Conservation (phyloP, 2,888 invertebrate genomes). For the Volucella bombylans region DNA sequence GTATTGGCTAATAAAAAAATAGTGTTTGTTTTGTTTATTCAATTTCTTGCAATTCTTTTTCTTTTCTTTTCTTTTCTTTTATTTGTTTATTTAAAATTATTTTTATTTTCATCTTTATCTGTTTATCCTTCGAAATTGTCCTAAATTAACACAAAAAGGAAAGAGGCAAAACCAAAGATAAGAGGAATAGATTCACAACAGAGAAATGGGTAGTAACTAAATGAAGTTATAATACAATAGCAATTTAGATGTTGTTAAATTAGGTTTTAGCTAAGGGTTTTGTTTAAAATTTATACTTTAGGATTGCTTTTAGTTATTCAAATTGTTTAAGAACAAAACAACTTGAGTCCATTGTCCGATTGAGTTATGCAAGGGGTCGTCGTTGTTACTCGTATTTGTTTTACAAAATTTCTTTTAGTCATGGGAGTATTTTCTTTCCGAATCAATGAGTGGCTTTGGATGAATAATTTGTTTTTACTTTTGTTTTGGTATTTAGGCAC, state of each 20-base stretch:
- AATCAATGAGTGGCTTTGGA: constrained; percentile 57
- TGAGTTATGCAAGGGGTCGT: constrained; percentile 68
- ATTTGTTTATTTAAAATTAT: constrained; percentile 34
- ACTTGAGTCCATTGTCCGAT: constrained; percentile 65
- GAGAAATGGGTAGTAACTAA: constrained; percentile 37
- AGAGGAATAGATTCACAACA: constrained; percentile 2
- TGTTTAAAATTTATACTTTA: constrained; percentile 30
- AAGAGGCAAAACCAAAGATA: constrained; percentile 4
- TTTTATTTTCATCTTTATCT: constrained; percentile 15
- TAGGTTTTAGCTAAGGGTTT: constrained; percentile 38
- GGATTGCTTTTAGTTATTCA: constrained; percentile 31
- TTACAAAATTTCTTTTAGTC: constrained; percentile 53
- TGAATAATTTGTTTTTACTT: constrained; percentile 27
- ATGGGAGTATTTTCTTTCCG: constrained; percentile 37
- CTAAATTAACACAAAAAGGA: constrained; percentile 57
- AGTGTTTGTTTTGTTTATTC: constrained; percentile 40
- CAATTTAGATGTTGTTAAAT: constrained; percentile 48
- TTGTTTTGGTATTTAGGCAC: constrained; percentile 65
- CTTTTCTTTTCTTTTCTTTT: constrained; percentile 36
- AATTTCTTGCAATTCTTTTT: background rate
- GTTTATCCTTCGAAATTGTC: constrained; percentile 51
- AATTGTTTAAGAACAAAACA: constrained; percentile 61
- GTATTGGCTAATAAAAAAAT: constrained; percentile 71
- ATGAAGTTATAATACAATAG: constrained; percentile 53
- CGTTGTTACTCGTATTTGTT: constrained; percentile 37